Evolutionary conservation across 2,888 invertebrate genomes (phyloP).

Genomic region (Oxyteleia sp.): DNA sequence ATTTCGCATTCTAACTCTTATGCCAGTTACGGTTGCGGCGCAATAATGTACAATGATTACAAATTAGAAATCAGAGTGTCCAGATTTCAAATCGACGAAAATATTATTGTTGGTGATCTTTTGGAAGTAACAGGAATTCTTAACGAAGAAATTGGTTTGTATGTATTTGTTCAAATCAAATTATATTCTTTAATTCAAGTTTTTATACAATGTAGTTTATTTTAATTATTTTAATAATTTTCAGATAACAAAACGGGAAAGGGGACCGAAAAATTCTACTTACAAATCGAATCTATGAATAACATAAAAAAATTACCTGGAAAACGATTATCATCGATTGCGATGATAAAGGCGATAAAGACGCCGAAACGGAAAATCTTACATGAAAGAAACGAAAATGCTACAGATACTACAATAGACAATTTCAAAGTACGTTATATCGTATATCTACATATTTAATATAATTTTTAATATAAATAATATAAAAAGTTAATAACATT

Average conservation of each 20-base stretch:
- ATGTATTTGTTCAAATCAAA: too few species aligned
- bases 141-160: background rate
- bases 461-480: too few species aligned
- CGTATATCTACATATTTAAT: too few species aligned
- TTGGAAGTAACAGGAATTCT: background rate
- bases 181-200: too few species aligned
- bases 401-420: too few species aligned
- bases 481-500: too few species aligned
- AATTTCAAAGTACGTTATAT: too few species aligned
- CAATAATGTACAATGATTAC: background rate
- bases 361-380: too few species aligned
- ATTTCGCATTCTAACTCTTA: background rate
- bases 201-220: too few species aligned
- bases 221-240: too few species aligned
- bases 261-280: background rate
- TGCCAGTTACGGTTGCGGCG: background rate
- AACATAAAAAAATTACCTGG: background rate
- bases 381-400: too few species aligned
- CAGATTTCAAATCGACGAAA: background rate
- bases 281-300: background rate
- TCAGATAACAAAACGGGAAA: background rate
- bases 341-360: background rate
- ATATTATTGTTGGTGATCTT: background rate
- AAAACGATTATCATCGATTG: background rate
- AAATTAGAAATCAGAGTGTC: background rate